Percentiles rank a stretch among this genome's conserved stretches.
Conservation (phyloP, 2,113 vertebrate species). For the Dicerorhinus sumatrensis region DNA sequence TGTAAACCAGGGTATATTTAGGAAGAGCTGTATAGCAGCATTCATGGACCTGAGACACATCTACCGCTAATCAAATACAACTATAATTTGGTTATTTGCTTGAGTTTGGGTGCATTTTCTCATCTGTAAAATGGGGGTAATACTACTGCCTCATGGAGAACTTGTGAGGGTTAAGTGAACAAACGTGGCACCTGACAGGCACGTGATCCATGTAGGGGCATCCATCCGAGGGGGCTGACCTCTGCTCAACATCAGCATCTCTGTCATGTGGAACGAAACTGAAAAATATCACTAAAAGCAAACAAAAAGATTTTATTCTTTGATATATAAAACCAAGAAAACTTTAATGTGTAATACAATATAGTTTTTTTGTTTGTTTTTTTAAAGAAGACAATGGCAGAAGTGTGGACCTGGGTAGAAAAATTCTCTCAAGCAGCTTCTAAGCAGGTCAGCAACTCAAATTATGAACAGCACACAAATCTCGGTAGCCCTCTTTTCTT, state of each 20-base stretch:
- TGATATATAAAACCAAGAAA: slow-evolving; percentile 85
- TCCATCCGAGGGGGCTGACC: background rate
- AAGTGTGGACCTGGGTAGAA: slow-evolving; percentile 85
- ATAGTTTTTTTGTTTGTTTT: slow-evolving; percentile 59
- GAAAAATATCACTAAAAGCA: background rate
- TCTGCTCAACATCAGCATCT: background rate
- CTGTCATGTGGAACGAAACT: background rate
- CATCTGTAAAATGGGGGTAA: background rate
- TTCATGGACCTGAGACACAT: background rate
- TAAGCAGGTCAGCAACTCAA: slow-evolving; percentile 76
- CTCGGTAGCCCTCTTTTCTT: slow-evolving; percentile 61
- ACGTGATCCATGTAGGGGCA: background rate
- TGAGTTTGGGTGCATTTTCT: background rate
- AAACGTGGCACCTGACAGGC: background rate
- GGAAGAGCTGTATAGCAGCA: background rate
- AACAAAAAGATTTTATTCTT: slow-evolving; percentile 84
- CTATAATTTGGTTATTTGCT: background rate
- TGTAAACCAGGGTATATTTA: background rate
- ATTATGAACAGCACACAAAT: slow-evolving; percentile 48
- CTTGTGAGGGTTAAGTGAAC: background rate
- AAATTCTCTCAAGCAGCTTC: slow-evolving; percentile 83
- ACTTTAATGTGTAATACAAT: slow-evolving; percentile 83
- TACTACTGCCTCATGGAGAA: background rate
- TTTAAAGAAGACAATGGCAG: slow-evolving; percentile 76
- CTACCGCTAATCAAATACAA: background rate